These are phyloP conservation scores for Clarias gariepinus DNA, from an alignment of 2,113 vertebrate genomes.

Conservation along the genomic window DNA sequence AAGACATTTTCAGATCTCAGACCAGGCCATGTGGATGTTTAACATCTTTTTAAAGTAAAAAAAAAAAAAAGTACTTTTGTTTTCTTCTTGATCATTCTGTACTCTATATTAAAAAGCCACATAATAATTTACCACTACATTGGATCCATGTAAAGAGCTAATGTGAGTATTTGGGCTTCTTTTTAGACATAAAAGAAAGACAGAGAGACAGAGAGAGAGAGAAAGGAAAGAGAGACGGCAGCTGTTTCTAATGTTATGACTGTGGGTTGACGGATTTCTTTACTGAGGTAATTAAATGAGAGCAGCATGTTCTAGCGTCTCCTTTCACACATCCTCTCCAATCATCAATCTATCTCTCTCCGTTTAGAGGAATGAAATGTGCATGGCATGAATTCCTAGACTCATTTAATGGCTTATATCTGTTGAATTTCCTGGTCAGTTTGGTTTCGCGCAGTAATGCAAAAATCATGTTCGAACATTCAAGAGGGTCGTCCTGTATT, in stretches of 20 bases:
- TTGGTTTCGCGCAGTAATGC: background rate
- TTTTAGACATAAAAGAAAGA: constrained; percentile 5
- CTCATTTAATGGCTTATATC: background rate
- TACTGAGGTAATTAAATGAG: constrained; percentile 23
- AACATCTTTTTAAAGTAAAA: background rate
- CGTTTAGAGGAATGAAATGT: background rate
- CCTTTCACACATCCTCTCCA: background rate
- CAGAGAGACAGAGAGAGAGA: background rate
- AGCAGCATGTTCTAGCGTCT: constrained; percentile 22
- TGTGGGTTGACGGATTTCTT: constrained; percentile 30
- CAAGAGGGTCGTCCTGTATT: background rate
- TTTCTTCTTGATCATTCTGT: background rate
- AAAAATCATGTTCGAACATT: too few species aligned
- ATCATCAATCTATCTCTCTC: background rate
- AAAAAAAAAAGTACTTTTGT: background rate
- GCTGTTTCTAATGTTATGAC: constrained; percentile 38
- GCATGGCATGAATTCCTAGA: background rate
- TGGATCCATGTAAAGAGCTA: constrained; percentile 6
- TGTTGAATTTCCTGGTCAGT: background rate
- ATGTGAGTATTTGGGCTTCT: constrained; percentile 21
- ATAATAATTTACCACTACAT: background rate
- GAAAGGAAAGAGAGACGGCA: constrained; percentile 2
- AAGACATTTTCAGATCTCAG: background rate
- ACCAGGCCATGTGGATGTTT: background rate
- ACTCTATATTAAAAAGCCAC: background rate